Conservation (phyloP, 2,113 vertebrate genomes). For the Morone saxatilis region DNA sequence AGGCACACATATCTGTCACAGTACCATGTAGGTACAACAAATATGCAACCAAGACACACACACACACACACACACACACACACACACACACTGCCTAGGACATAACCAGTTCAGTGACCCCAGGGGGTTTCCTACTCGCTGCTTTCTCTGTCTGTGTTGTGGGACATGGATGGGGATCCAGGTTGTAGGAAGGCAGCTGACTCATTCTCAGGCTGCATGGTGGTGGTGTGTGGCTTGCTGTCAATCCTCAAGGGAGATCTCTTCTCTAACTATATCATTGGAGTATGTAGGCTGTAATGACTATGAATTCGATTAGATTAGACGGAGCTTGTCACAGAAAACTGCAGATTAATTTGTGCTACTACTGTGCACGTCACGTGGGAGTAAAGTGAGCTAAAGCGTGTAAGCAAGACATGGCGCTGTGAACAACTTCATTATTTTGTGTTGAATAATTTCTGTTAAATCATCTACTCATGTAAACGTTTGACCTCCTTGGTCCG, state of each 20-base stretch:
- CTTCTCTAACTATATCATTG: conserved; percentile 64
- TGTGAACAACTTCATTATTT: conserved; percentile 15
- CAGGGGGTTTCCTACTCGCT: conserved; percentile 67
- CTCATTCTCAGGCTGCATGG: conserved; percentile 71
- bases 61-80: conserved; percentile 15
- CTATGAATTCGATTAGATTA: conserved; percentile 47
- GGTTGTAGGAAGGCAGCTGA: conserved; percentile 78
- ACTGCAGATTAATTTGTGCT: conserved; percentile 30
- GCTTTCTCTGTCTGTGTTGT: conserved; percentile 69
- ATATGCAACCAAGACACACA: conserved; percentile 29
- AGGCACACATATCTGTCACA: background rate
- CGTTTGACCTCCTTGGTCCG: conserved; percentile 15
- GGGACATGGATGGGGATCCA: conserved; percentile 68
- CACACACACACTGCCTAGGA: conserved; percentile 19
- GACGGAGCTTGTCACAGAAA: conserved; percentile 47
- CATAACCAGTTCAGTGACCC: conserved; percentile 53
- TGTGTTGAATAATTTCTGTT: conserved; percentile 2
- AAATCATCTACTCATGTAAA: background rate
- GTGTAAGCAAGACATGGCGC: conserved; percentile 1
- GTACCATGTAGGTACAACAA: conserved; percentile 25
- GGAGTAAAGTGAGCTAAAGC: conserved; percentile 18
- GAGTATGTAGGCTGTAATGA: conserved; percentile 65
- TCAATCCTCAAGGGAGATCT: conserved; percentile 69
- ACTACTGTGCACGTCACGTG: conserved; percentile 20
- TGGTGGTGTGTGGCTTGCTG: conserved; percentile 72